Conservation (phyloP, 2,113 vertebrate genomes). For the Sphaerodactylus townsendi region DNA sequence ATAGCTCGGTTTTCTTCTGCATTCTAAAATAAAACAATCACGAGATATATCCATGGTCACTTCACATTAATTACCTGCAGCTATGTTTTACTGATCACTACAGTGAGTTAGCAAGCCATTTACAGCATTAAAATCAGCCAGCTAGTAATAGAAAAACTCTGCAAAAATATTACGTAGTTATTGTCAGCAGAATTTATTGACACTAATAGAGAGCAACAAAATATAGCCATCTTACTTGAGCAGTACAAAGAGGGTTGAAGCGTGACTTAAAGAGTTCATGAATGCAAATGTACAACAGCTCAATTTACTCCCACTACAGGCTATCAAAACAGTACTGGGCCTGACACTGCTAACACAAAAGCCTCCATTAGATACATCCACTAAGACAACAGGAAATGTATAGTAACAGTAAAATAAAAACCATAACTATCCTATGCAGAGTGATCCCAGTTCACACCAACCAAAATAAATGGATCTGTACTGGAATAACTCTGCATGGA, state of each 20-base stretch:
- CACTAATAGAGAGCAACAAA: background rate
- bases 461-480: no score
- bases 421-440: no score
- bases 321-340: background rate
- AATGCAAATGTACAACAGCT: background rate
- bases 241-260: background rate
- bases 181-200: background rate
- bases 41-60: slow-evolving; percentile 29
- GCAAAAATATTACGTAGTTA: background rate
- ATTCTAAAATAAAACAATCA: slow-evolving; percentile 77
- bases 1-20: slow-evolving; percentile 87
- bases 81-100: background rate
- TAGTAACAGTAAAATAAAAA: no score
- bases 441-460: no score
- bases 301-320: background rate
- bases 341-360: background rate
- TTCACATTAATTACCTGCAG: background rate
- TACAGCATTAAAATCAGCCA: fast-evolving
- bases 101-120: background rate
- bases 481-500: no score
- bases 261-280: background rate
- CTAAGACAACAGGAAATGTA: no score
- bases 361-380: background rate
- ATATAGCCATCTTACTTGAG: background rate
- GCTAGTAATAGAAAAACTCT: background rate